Evolutionary conservation across 1,140 invertebrate species (phyloP).

Genomic region (Carposina sasakii): DNA sequence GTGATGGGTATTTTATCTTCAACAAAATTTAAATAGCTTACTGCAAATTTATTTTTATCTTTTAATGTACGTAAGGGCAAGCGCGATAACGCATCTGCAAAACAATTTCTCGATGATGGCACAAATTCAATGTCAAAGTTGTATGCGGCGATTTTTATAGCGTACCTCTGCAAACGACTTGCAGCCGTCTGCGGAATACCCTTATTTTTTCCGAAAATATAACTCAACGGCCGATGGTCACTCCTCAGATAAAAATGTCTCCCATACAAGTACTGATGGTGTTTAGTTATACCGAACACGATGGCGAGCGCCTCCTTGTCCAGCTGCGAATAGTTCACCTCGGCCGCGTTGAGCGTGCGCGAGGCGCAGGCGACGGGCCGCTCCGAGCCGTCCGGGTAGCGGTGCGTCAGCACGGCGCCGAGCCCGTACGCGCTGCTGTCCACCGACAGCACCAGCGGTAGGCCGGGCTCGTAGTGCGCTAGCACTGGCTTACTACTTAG

Average conservation of each 20-base stretch:
- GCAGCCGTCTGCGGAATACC: conserved; percentile 24
- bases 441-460: conserved; percentile 45
- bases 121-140: conserved; percentile 14
- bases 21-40: conserved; percentile 8
- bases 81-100: conserved; percentile 20
- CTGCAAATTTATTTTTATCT: not conserved
- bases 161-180: conserved; percentile 37
- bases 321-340: conserved; percentile 23
- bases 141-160: conserved; percentile 22
- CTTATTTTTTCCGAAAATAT: conserved; percentile 37
- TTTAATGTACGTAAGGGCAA: conserved; percentile 1
- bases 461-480: conserved; percentile 43
- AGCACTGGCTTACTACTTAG: conserved; percentile 14
- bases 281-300: conserved; percentile 34
- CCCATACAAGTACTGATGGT: conserved; percentile 46
- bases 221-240: conserved; percentile 51
- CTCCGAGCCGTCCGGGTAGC: conserved; percentile 25
- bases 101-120: conserved; percentile 11
- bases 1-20: conserved; percentile 2
- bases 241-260: conserved; percentile 59
- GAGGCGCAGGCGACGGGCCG: conserved; percentile 41
- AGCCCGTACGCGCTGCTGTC: conserved; percentile 64
- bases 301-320: conserved; percentile 41
- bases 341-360: conserved; percentile 4
- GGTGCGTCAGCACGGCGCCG: conserved; percentile 57